These are phyloP conservation scores for Anastatus disparis DNA, from an alignment of 1,140 invertebrate genomes.

Conservation along the genomic window DNA sequence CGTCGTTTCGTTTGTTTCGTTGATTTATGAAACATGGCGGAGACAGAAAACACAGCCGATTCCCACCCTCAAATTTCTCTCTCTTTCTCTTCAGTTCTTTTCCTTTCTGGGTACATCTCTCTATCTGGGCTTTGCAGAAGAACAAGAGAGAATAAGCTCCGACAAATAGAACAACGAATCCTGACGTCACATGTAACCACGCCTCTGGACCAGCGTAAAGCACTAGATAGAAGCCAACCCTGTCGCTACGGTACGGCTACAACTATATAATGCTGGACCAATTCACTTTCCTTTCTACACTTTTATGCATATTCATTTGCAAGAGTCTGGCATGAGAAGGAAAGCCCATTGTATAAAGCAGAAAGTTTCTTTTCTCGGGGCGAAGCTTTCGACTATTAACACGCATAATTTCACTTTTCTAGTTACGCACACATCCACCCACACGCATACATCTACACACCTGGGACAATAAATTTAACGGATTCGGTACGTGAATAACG, in stretches of 20 bases:
- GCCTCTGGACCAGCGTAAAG: slow-evolving; percentile 42
- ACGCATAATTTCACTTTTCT: slow-evolving; percentile 27
- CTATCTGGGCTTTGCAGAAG: no score
- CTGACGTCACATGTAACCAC: slow-evolving; percentile 61
- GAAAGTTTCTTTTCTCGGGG: neutral
- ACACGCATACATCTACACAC: no score
- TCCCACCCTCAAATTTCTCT: slow-evolving; percentile 19
- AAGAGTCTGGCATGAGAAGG: neutral
- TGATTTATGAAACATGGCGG: slow-evolving; percentile 64
- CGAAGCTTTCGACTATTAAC: slow-evolving; percentile 51
- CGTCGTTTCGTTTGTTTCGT: slow-evolving; percentile 62
- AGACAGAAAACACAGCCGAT: slow-evolving; percentile 60
- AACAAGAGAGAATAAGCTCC: no score
- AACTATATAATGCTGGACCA: slow-evolving; percentile 45
- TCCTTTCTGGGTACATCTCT: slow-evolving; percentile 17
- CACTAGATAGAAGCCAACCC: no score
- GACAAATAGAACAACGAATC: slow-evolving; percentile 56
- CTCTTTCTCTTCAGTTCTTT: slow-evolving; percentile 22
- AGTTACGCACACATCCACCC: neutral
- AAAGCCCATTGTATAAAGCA: neutral
- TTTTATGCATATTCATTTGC: slow-evolving; percentile 60
- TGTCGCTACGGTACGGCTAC: no score
- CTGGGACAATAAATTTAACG: neutral
- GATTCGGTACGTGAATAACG: neutral
- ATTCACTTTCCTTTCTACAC: slow-evolving; percentile 56